Base-by-base conservation (phyloP, 2,888 invertebrate species). In the Pemphredon lugubris region DNA sequence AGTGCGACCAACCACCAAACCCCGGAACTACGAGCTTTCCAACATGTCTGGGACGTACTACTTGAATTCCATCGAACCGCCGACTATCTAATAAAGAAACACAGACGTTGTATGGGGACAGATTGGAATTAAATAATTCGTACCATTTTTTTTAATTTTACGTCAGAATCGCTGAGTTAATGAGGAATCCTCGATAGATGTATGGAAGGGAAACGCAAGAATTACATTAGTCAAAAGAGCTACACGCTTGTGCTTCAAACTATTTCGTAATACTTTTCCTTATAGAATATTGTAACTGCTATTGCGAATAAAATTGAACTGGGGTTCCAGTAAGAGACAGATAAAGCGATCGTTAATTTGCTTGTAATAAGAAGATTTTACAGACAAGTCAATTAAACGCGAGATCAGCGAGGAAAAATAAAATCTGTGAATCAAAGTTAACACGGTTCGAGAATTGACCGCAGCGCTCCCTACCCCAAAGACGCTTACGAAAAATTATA, bases 1-100 rank as follows among this genome's bases (percentile, higher is more conserved):
- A 68, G 53, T 45, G 16, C 48, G 55, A 32, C 54, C 64, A 65
- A 55, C 58, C 5, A 14, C 2, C 9, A 32, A 50, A 30, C 40
- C 51, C 63, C 71, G 54, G 60, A 61, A 58, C 34, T 16, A 9
- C 30, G n/a, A 13, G 7, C 13, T 23, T 16, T 21, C 26, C 26
- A 34, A 23, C 21, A 37, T 37, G 23, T 53, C 42, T 39, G 16
- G 39, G 53, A 57, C 16, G 57, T 60, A 44, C 34, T 44, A 21
- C 44, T 45, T 11, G 7, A 40, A 37, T 68, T 50, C 51, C 67
- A 65, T 14, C 23, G 3, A 34, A 44, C 14, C 0, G 20, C 1
- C n/a, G 1, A 37, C 1, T n/a, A 13, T n/a, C 37, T 37, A 9
- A 11, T 37, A 2, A 5, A 4, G n/a, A 4, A 37, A 37, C 4